Percentiles rank a stretch among this genome's conserved stretches.
Conservation (phyloP, 2,888 invertebrate genomes). For the Rapana venosa region DNA sequence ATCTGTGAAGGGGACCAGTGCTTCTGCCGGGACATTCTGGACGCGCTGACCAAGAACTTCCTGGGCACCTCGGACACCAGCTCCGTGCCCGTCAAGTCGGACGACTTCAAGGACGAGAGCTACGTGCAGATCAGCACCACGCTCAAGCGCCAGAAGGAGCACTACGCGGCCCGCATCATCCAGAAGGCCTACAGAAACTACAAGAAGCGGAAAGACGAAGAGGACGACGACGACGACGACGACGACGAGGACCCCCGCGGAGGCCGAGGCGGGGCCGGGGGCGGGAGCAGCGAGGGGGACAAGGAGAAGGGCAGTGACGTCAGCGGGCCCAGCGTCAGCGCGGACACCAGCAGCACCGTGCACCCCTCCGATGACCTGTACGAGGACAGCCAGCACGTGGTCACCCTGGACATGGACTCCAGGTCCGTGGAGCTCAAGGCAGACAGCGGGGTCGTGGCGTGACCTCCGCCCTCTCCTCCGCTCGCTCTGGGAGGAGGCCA, state of each 20-base stretch:
- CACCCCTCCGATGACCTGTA: constrained; percentile 47
- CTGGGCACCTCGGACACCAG: constrained; percentile 94
- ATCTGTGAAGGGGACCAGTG: constrained; percentile 97
- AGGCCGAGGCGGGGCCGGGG: constrained; percentile 43
- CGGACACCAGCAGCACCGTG: constrained; percentile 51
- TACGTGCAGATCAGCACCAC: constrained; percentile 97
- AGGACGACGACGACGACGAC: not conserved
- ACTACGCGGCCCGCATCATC: constrained; percentile 96
- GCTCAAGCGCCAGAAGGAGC: constrained; percentile 96
- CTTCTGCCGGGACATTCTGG: constrained; percentile 98
- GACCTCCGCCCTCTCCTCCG: constrained; percentile 43
- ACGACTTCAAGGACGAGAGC: constrained; percentile 85
- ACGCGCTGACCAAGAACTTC: constrained; percentile 98
- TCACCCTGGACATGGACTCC: constrained; percentile 49
- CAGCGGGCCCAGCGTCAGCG: constrained; percentile 46
- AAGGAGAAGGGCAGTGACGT: constrained; percentile 44
- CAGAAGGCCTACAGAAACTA: constrained; percentile 95
- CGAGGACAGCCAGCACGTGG: constrained; percentile 45
- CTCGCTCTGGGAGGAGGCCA: not conserved
- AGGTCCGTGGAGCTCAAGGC: constrained; percentile 69
- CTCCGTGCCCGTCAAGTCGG: constrained; percentile 58
- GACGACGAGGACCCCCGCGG: constrained; percentile 42
- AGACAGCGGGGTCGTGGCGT: constrained; percentile 73
- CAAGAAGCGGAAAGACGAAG: constrained; percentile 43
- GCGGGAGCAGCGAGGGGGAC: constrained; percentile 12